A percentile compares a stretch with the other conserved stretches of the same genome.
Evolutionary conservation across 2,797 vertebrate species (phyloP).

Genomic region (Acanthurus lineatus): DNA sequence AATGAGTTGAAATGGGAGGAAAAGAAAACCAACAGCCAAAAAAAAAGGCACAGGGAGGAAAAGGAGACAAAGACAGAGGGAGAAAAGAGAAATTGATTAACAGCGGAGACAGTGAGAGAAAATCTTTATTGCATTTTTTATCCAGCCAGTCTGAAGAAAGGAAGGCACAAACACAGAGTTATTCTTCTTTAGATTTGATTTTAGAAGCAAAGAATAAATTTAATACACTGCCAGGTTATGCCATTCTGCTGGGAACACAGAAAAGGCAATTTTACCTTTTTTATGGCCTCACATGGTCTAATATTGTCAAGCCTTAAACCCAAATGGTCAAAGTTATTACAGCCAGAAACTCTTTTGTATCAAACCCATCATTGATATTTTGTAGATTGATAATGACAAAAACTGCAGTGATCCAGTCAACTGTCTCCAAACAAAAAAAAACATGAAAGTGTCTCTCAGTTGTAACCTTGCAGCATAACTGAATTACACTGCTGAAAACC

Average conservation of each 20-base stretch:
- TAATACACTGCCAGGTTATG: slow-evolving; percentile 14
- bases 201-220: slow-evolving; percentile 41
- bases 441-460: not conserved
- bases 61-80: slow-evolving; percentile 20
- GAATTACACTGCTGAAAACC: not conserved
- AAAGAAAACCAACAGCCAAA: not conserved
- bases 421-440: no score
- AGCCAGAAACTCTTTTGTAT: not conserved
- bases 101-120: slow-evolving; percentile 28
- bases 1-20: slow-evolving; percentile 1
- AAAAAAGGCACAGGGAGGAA: not conserved
- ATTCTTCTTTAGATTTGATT: slow-evolving; percentile 55
- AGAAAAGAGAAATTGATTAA: slow-evolving; percentile 32
- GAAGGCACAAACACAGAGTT: slow-evolving; percentile 30
- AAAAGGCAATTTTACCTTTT: slow-evolving; percentile 20
- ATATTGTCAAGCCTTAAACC: slow-evolving; percentile 29
- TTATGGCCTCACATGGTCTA: slow-evolving; percentile 3
- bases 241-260: slow-evolving; percentile 18
- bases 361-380: not conserved
- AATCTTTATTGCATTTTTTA: slow-evolving; percentile 62
- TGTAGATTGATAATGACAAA: not conserved
- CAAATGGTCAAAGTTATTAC: slow-evolving; percentile 22
- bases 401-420: not conserved
- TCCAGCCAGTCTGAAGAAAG: slow-evolving; percentile 31
- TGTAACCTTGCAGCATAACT: not conserved